Conservation (phyloP, 2,113 vertebrate species). For the Piaya cayana region DNA sequence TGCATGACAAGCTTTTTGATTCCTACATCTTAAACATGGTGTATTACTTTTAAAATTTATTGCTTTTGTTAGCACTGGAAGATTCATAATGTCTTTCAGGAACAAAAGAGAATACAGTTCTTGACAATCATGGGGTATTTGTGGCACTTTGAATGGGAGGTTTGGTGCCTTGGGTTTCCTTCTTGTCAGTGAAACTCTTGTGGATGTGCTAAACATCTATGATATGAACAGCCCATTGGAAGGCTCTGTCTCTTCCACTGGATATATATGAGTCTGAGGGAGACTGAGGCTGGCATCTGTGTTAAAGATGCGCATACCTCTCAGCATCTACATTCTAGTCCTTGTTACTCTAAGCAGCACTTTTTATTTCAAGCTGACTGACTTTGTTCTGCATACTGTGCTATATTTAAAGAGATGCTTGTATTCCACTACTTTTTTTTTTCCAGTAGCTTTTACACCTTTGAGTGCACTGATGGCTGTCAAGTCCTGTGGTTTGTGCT, state of each 20-base stretch:
- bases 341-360: neutral
- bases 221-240: neutral
- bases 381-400: neutral
- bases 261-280: rapidly evolving
- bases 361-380: neutral
- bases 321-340: neutral
- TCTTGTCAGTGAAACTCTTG: neutral
- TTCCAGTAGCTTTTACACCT: slow-evolving; percentile 9
- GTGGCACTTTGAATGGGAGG: neutral
- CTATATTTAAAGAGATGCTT: neutral
- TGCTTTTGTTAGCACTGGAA: neutral
- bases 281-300: neutral
- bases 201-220: neutral
- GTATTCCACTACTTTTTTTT: neutral
- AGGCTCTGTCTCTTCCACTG: neutral
- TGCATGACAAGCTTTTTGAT: rapidly evolving
- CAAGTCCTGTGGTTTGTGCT: neutral
- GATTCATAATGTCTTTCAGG: neutral
- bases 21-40: neutral
- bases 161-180: neutral
- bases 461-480: neutral
- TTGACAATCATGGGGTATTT: rapidly evolving
- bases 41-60: neutral
- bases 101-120: neutral
- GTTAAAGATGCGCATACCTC: neutral